These are phyloP conservation scores for Rhagophthalmus giganteus DNA, from an alignment of 2,888 invertebrate species.

Conservation along the genomic window DNA sequence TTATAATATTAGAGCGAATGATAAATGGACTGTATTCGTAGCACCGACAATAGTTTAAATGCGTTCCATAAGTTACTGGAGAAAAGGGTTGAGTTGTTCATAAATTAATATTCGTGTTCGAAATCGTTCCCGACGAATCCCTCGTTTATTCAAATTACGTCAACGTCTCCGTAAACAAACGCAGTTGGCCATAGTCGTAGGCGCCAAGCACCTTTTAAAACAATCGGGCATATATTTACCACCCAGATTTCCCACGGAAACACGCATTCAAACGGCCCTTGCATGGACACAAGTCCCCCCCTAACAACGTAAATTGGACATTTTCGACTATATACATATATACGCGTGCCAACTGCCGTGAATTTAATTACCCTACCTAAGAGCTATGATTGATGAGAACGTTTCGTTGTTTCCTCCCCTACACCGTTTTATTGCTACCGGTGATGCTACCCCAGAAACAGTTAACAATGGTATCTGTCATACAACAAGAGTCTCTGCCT, in stretches of 20 bases:
- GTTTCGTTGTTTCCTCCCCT: constrained; percentile 23
- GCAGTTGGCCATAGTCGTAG: no score
- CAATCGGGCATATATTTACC: no score
- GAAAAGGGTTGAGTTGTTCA: no score
- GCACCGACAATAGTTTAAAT: no score
- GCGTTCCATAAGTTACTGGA: no score
- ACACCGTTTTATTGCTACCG: constrained; percentile 26
- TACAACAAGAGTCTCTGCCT: constrained; percentile 5
- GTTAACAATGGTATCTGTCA: constrained; percentile 19
- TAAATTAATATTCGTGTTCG: no score
- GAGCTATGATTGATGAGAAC: constrained; percentile 32
- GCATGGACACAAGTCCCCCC: constrained; percentile 20
- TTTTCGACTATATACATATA: constrained; percentile 14
- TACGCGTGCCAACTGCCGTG: constrained; percentile 31
- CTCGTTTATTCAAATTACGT: no score
- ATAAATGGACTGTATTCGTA: no score
- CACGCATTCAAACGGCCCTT: constrained; percentile 14
- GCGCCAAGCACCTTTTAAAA: no score
- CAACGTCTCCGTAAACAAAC: no score
- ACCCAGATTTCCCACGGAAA: constrained; percentile 31
- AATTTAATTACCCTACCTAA: constrained; percentile 33
- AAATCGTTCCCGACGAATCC: no score
- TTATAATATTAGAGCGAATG: no score
- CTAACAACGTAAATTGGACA: constrained; percentile 16
- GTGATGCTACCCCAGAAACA: constrained; percentile 22